Percentiles rank a stretch among this genome's conserved stretches.
Conservation (phyloP, 2,888 invertebrate species). For the Drosophila birchii region DNA sequence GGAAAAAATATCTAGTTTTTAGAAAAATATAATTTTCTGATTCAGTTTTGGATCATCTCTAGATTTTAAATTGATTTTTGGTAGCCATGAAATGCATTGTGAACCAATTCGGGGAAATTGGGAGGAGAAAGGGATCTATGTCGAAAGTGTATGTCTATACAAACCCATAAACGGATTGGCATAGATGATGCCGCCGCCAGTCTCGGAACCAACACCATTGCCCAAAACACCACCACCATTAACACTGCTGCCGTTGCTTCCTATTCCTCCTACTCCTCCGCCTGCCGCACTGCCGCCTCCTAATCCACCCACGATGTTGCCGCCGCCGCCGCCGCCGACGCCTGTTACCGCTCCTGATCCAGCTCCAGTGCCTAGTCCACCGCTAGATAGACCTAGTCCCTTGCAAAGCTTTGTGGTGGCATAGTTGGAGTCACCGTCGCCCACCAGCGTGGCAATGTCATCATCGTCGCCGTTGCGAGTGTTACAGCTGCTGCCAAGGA, state of each 20-base stretch:
- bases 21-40: neutral
- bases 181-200: conserved; percentile 83
- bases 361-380: conserved; percentile 2
- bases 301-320: conserved; percentile 9
- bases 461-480: conserved; percentile 82
- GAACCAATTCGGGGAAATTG: neutral
- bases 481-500: conserved; percentile 82
- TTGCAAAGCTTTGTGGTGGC: conserved; percentile 66
- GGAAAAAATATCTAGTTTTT: neutral
- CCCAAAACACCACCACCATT: conserved; percentile 40
- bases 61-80: no score
- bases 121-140: neutral
- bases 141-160: conserved; percentile 63
- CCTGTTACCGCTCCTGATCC: conserved; percentile 6
- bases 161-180: conserved; percentile 85
- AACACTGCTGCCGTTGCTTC: conserved; percentile 32
- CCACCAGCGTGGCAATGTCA: conserved; percentile 79
- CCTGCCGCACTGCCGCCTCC: conserved; percentile 3
- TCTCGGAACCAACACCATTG: conserved; percentile 67
- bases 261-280: neutral
- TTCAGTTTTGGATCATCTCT: no score
- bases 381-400: neutral
- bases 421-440: conserved; percentile 71
- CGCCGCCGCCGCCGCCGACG: conserved; percentile 26
- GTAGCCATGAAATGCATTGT: conserved; percentile 10